A percentile compares a stretch with the other conserved stretches of the same genome.
phyloP scores from a whole-genome alignment of 2,797 vertebrate species.

The Fratercula arctica region DNA sequence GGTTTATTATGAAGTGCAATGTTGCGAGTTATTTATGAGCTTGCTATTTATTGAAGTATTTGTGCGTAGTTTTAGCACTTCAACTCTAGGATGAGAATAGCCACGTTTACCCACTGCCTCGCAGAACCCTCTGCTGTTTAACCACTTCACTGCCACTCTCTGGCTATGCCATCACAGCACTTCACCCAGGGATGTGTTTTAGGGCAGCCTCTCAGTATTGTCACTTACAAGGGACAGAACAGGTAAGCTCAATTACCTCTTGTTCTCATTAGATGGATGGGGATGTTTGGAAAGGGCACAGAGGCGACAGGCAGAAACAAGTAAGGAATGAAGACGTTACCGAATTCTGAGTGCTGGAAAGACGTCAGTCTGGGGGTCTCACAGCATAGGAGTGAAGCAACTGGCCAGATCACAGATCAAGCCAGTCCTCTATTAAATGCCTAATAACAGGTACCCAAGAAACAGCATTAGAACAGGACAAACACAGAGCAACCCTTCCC shows the following conservation, averaged over 20 bases:
- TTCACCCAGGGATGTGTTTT: neutral
- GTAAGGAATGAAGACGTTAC: neutral
- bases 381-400: neutral
- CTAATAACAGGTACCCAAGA: neutral
- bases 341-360: neutral
- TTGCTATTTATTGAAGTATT: slow-evolving; percentile 76
- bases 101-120: neutral
- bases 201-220: neutral
- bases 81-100: slow-evolving; percentile 22
- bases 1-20: slow-evolving; percentile 68
- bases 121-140: slow-evolving; percentile 13
- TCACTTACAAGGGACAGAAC: neutral
- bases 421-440: neutral
- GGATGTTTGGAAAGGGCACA: neutral
- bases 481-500: neutral
- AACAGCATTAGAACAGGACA: neutral
- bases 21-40: slow-evolving; percentile 70
- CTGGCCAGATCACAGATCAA: neutral
- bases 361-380: neutral
- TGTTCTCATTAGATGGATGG: neutral
- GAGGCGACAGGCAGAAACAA: neutral
- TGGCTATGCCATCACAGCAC: neutral
- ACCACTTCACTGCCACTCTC: neutral
- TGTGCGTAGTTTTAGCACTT: slow-evolving; percentile 45
- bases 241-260: neutral